Evolutionary conservation across 2,888 invertebrate genomes (phyloP).

Genomic region (Lobophora halterata): DNA sequence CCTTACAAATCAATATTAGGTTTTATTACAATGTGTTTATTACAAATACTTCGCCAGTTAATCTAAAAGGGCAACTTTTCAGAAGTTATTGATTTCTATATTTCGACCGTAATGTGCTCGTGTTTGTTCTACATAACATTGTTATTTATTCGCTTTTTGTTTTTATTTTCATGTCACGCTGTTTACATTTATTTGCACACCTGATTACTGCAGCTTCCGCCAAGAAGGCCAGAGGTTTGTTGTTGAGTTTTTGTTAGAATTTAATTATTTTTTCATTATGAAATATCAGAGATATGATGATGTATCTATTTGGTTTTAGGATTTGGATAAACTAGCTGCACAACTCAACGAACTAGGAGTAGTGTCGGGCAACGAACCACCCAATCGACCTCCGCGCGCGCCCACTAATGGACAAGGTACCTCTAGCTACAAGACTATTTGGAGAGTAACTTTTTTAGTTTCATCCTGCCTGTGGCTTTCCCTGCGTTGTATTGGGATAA

Average conservation of each 20-base stretch:
- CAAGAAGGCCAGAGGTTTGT: constrained; percentile 95
- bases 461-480: too few relatives aligned
- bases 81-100: too few relatives aligned
- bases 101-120: constrained; percentile 17
- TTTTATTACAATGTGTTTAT: too few relatives aligned
- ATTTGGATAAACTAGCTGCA: constrained; percentile 97
- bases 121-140: constrained; percentile 4
- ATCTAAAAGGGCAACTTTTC: too few relatives aligned
- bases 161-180: constrained; percentile 78
- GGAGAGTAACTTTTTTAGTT: too few relatives aligned
- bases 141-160: constrained; percentile 61
- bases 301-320: constrained; percentile 79
- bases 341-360: constrained; percentile 97
- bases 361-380: constrained; percentile 87
- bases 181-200: constrained; percentile 75
- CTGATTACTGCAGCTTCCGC: constrained; percentile 86
- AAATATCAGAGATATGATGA: constrained; percentile 10
- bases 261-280: constrained; percentile 22
- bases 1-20: too few relatives aligned
- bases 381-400: constrained; percentile 69
- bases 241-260: constrained; percentile 25
- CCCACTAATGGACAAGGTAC: constrained; percentile 77
- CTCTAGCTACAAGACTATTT: too few relatives aligned
- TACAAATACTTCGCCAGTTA: too few relatives aligned
- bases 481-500: too few relatives aligned